Percentiles rank a stretch among this genome's conserved stretches.
Conservation (phyloP, 1,140 invertebrate species). For the Magallana angulata region DNA sequence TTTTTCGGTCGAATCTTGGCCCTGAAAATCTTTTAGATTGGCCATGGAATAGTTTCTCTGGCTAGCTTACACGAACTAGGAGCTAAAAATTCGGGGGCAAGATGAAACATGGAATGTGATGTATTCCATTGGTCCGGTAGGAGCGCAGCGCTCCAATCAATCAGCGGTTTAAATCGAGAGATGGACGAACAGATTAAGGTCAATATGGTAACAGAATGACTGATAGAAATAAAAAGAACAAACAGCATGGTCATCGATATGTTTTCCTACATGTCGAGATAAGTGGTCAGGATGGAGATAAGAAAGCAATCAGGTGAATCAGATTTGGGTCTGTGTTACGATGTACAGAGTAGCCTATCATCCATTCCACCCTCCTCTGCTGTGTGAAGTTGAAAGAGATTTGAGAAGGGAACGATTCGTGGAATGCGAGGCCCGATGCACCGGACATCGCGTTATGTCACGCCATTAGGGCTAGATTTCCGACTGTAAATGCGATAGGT, state of each 20-base stretch:
- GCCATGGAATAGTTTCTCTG: no score
- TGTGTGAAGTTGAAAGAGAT: not conserved
- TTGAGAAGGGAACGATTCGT: not conserved
- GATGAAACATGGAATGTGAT: slow-evolving; percentile 7
- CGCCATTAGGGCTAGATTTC: slow-evolving; percentile 3
- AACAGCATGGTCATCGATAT: slow-evolving; percentile 37
- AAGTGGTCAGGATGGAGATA: slow-evolving; percentile 22
- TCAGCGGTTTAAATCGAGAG: slow-evolving; percentile 18
- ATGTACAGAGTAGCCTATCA: not conserved
- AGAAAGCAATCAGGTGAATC: slow-evolving; percentile 17
- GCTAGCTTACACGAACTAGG: no score
- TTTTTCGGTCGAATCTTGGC: no score
- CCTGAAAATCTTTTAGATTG: no score
- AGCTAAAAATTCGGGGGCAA: not conserved
- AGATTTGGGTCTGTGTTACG: slow-evolving; percentile 24
- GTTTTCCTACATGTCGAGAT: slow-evolving; percentile 32
- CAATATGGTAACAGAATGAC: slow-evolving; percentile 26
- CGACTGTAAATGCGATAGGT: slow-evolving; percentile 19
- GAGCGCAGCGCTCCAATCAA: slow-evolving; percentile 29
- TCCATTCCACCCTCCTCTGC: not conserved
- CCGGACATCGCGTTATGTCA: slow-evolving; percentile 23
- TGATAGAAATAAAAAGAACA: slow-evolving; percentile 35
- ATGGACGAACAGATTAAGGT: not conserved
- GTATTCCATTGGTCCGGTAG: slow-evolving; percentile 26
- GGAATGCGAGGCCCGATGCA: not conserved